These are phyloP conservation scores for Stenotaenia linearis DNA, from an alignment of 2,888 invertebrate genomes.

Conservation along the genomic window DNA sequence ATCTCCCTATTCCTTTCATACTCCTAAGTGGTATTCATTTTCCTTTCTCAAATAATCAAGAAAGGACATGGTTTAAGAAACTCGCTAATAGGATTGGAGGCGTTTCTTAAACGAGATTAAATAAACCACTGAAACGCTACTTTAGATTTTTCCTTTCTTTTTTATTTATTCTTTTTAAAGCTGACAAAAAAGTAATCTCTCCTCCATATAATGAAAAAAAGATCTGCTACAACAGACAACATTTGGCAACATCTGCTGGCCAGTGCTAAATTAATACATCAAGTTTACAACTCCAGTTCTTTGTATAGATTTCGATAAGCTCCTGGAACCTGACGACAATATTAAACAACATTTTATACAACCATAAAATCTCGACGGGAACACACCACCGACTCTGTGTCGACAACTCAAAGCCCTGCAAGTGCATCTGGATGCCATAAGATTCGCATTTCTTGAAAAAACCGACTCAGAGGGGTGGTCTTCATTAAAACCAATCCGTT, in stretches of 20 bases:
- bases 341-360: neutral
- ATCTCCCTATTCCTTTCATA: neutral
- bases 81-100: neutral
- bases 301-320: neutral
- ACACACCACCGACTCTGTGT: neutral
- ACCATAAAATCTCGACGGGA: neutral
- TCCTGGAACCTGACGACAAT: neutral
- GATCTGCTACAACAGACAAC: neutral
- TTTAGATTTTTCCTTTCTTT: neutral
- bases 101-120: constrained; percentile 17
- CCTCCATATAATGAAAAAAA: neutral
- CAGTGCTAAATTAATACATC: neutral
- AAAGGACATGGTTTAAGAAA: too few species aligned
- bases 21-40: neutral
- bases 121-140: neutral
- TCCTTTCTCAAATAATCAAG: neutral
- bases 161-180: neutral
- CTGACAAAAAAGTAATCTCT: neutral
- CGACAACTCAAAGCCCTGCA: neutral
- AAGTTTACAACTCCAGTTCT: neutral
- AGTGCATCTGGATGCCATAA: neutral
- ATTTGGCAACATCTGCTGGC: neutral
- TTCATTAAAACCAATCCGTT: neutral
- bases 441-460: neutral
- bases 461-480: neutral